These are phyloP conservation scores for Chaetorhynchus papuensis DNA, from an alignment of 2,113 vertebrate species.

Conservation along the genomic window DNA sequence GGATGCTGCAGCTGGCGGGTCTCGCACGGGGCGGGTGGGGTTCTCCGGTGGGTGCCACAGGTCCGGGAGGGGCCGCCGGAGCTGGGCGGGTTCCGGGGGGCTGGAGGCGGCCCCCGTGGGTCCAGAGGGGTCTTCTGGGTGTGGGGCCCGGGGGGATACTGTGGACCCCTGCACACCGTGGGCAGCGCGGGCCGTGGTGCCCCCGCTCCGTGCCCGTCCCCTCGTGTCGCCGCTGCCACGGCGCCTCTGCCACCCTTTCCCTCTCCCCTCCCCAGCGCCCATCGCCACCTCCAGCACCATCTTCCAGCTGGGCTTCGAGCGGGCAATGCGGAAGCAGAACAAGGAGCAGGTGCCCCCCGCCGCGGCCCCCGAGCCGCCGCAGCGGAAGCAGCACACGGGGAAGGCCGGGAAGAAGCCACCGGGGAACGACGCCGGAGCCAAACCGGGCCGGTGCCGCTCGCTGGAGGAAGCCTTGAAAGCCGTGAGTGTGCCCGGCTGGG, in stretches of 20 bases:
- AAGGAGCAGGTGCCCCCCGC: constrained; percentile 91
- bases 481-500: constrained; percentile 68
- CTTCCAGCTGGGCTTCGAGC: constrained; percentile 83
- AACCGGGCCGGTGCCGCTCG: constrained; percentile 64
- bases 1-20: background rate
- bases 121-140: background rate
- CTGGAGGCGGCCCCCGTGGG: too few relatives aligned
- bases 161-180: background rate
- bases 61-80: background rate
- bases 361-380: constrained; percentile 55
- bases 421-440: background rate
- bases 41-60: background rate
- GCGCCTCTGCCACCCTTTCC: too few relatives aligned
- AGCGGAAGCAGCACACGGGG: constrained; percentile 48
- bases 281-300: constrained; percentile 77
- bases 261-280: constrained; percentile 53
- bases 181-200: too few relatives aligned
- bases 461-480: constrained; percentile 88
- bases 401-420: constrained; percentile 35
- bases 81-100: background rate
- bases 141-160: background rate
- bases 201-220: too few relatives aligned
- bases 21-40: background rate
- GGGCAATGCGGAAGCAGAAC: constrained; percentile 82
- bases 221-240: background rate